Percentiles rank a stretch among this genome's conserved stretches.
These are phyloP conservation scores for Apomyelois bistriatella DNA, from an alignment of 2,888 invertebrate species.

Conservation along the genomic window DNA sequence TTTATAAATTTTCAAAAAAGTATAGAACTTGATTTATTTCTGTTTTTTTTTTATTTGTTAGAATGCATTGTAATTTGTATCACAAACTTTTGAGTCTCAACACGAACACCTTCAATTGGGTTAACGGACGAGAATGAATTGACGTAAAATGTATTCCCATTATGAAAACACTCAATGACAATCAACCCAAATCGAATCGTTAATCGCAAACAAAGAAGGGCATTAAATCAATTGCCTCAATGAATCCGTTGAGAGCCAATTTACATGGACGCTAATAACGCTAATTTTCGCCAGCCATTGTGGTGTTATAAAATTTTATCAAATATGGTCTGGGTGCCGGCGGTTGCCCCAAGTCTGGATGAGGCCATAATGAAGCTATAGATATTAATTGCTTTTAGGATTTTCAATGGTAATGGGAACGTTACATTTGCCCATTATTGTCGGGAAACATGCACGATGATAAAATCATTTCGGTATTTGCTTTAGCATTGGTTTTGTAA, in stretches of 20 bases:
- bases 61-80: no score
- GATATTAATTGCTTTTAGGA: constrained; percentile 17
- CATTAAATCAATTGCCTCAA: constrained; percentile 68
- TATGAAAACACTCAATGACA: constrained; percentile 26
- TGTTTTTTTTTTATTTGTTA: no score
- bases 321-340: constrained; percentile 41
- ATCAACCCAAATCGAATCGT: constrained; percentile 19
- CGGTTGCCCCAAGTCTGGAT: constrained; percentile 33
- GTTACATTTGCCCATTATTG: neutral
- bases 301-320: constrained; percentile 61
- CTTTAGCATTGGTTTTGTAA: no score
- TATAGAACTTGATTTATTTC: no score
- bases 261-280: constrained; percentile 59
- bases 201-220: constrained; percentile 52
- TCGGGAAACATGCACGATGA: neutral
- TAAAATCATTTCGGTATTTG: neutral
- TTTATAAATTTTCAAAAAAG: no score
- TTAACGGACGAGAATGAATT: neutral
- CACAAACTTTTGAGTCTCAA: no score
- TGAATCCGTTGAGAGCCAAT: constrained; percentile 50
- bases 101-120: neutral
- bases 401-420: constrained; percentile 1
- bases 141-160: constrained; percentile 14
- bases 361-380: constrained; percentile 13
- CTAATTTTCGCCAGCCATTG: constrained; percentile 58